These are phyloP conservation scores for Proteles cristata DNA, from an alignment of 2,113 vertebrate species.

Conservation along the genomic window DNA sequence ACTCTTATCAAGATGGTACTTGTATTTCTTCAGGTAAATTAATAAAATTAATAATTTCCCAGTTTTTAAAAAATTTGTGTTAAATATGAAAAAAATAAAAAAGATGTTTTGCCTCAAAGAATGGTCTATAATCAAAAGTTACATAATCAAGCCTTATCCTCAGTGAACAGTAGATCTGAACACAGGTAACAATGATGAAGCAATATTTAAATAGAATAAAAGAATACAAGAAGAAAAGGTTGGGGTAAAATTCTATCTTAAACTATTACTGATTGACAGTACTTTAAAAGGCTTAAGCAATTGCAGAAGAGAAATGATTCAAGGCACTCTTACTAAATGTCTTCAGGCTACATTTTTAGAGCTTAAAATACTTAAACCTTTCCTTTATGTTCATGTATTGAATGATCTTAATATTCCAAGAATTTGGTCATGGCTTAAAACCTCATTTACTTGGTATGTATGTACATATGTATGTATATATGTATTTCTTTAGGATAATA, in stretches of 20 bases:
- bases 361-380: conserved; percentile 39
- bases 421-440: conserved; percentile 60
- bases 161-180: conserved; percentile 50
- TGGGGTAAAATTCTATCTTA: conserved; percentile 2
- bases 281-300: conserved; percentile 31
- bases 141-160: conserved; percentile 3
- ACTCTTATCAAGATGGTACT: not conserved
- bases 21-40: conserved; percentile 34
- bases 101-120: conserved; percentile 49
- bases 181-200: not conserved
- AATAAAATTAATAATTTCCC: conserved; percentile 15
- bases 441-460: not conserved
- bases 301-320: conserved; percentile 44
- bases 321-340: conserved; percentile 1
- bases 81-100: conserved; percentile 53
- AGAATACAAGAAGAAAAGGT: not conserved
- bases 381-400: conserved; percentile 34
- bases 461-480: not conserved
- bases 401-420: conserved; percentile 33
- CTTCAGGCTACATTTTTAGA: conserved; percentile 45
- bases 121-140: conserved; percentile 18
- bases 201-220: conserved; percentile 27
- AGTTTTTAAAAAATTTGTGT: conserved; percentile 36
- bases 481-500: not conserved
- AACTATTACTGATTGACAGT: not conserved